Base-by-base conservation (phyloP, 2,113 vertebrate species). In the Neogobius melanostomus region DNA sequence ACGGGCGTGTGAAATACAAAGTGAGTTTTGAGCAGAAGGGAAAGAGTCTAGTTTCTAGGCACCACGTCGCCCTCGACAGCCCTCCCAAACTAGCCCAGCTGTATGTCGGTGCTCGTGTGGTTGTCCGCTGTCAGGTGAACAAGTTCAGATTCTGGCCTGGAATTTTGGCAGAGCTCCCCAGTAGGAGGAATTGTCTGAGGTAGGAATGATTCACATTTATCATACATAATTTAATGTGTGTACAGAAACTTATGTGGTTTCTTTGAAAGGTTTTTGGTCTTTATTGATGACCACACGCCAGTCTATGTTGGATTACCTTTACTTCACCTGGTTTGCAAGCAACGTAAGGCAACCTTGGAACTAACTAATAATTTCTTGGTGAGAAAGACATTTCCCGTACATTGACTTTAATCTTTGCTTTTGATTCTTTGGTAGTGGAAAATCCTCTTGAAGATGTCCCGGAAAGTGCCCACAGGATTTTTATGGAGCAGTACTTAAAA, bases 1-100 rank as follows among this genome's bases (percentile, higher is more conserved):
- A 92, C 1, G 92, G 92, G 2, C 77, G 56, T 7, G 11, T 80
- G 66, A 97, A 95, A 42, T 99, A 94, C 90, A 97, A 96, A 71
- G 93, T 99, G 63, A 91, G 94, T 16, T 98, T 97, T 69, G 95
- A 97, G 42, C 94, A 95, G 7, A 96, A 95, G 75, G 96, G 95
- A 0, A 95, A 94, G 83, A 95, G 94, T 70, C 86, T 97, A 16
- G 91, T 99, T 3, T 97, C 97, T 0, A 95, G 95, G 28, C 95
- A 97, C 85, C 97, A 95, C 79, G 92, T 99, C 0, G 97, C 97
- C 1, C 96, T 95, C 0, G 91, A 94, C 66, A 85, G 84, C 28
- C 91, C 94, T 62, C 94, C 94, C 0, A 73, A 74, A 0, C 88
- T 93, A 0, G 94, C 96, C 65, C 90, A 93, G 51, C 85, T 97